A percentile compares a stretch with the other conserved stretches of the same genome.
phyloP scores from a whole-genome alignment of 2,888 invertebrate genomes.

The Hydrotaea cyrtoneurina region DNA sequence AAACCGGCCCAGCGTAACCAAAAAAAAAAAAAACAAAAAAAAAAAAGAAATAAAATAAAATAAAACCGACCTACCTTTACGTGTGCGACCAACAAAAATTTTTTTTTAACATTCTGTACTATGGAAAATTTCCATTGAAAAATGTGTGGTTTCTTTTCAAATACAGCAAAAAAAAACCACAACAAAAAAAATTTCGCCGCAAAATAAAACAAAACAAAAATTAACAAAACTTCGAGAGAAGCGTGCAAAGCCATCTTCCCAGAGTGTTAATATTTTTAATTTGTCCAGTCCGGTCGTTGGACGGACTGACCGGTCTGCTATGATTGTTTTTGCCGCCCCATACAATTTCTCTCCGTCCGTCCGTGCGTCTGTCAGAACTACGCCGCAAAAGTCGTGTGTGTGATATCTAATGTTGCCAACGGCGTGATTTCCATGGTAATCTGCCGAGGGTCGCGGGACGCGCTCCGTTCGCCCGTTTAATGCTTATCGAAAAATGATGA shows the following conservation, averaged over 20 bases:
- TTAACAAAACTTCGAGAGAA: neutral
- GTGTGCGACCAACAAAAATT: neutral
- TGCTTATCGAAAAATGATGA: no score
- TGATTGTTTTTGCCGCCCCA: no score
- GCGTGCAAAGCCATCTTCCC: neutral
- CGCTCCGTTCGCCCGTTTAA: neutral
- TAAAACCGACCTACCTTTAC: neutral
- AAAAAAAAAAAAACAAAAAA: no score
- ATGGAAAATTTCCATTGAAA: neutral
- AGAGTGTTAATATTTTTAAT: neutral
- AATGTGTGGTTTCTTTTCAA: neutral
- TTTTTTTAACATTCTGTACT: neutral
- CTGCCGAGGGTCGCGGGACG: neutral
- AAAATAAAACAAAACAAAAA: neutral
- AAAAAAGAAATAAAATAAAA: no score
- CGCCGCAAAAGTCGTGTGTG: neutral
- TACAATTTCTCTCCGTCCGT: no score
- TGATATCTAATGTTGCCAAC: conserved; percentile 14
- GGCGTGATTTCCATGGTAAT: neutral
- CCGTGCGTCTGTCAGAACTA: no score
- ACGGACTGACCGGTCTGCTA: no score
- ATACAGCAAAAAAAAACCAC: neutral
- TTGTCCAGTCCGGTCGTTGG: neutral
- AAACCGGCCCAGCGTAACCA: neutral
- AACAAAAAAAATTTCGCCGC: neutral